Evolutionary conservation across 2,113 vertebrate genomes (phyloP), one percentile per base, ranked within the genome.

Genomic region (Petrocephalus zakoni): DNA sequence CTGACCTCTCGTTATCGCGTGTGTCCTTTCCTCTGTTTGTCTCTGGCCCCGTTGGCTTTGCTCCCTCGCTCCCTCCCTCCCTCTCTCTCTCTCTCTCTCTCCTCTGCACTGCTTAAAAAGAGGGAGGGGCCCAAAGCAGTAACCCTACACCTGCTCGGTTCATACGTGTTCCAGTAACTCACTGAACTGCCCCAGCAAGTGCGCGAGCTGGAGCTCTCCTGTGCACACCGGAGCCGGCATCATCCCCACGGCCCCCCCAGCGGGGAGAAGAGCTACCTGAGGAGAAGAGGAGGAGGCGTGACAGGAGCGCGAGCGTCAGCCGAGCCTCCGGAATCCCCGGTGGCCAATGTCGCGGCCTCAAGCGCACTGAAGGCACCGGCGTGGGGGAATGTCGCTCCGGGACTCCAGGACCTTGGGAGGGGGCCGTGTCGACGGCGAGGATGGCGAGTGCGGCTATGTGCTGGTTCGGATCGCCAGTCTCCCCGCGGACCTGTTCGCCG

Each of bases 61-160:
- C 53, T 88, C 42, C 82, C 88, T 42, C 19, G 17, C n/a, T 84
- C 55, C 46, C 42, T 68, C 82, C 61, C 47, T 86, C 47, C n/a
- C 84, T 89, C 58, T 29, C 82, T 37, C 88, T 81, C 56, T 88
- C 88, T 52, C 72, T 75, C 85, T 86, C 86, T 58, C 86, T 87
- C 72, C 64, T 84, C 68, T 37, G 75, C 75, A 75, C 68, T 86
- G 89, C 78, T 68, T 94, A 86, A 90, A 89, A 94, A 93, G 92
- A 42, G 95, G 97, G 96, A 97, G 96, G 96, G 93, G 95, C 92
- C 6, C 89, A 87, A 78, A 89, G 83, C 91, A 90, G 97, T 97
- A 98, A 99, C 95, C 93, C 95, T 96, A 98, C 96, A 98, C 97
- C 96, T 96, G 95, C 90, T 89, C 92, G 90, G 92, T 93, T 94